Percentiles rank a stretch among this genome's conserved stretches.
Conservation (phyloP, 2,113 vertebrate genomes). For the Mobula hypostoma region DNA sequence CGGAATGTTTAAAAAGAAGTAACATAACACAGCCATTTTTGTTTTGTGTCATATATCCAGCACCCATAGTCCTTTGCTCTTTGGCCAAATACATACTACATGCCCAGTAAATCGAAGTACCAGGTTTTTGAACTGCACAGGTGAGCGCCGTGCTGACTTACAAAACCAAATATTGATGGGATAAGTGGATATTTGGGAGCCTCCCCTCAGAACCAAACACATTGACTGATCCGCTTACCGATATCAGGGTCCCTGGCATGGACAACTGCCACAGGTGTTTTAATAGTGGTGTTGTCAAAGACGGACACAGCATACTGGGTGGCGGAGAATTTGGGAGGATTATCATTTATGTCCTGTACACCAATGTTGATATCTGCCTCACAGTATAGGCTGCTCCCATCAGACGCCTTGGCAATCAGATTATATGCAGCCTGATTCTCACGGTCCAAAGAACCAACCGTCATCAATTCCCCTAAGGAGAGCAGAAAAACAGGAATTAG, state of each 20-base stretch:
- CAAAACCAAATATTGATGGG: neutral
- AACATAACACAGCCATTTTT: too few species aligned
- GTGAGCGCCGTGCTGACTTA: neutral
- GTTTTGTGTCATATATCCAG: neutral
- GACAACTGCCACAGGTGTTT: slow-evolving; percentile 80
- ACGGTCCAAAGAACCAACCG: slow-evolving; percentile 68
- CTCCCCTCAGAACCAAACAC: neutral
- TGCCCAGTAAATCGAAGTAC: neutral
- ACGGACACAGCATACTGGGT: slow-evolving; percentile 77
- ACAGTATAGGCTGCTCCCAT: slow-evolving; percentile 84
- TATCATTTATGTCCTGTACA: slow-evolving; percentile 85
- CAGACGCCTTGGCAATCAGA: slow-evolving; percentile 78
- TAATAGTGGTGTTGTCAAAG: slow-evolving; percentile 87
- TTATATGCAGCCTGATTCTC: slow-evolving; percentile 66
- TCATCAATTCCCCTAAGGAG: slow-evolving; percentile 76
- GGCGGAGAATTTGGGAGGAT: slow-evolving; percentile 75
- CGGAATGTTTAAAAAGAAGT: too few species aligned
- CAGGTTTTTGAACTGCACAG: neutral
- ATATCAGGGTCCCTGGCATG: slow-evolving; percentile 85
- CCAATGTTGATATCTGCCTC: slow-evolving; percentile 72
- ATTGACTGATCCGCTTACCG: slow-evolving; percentile 54
- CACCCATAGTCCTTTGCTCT: neutral
- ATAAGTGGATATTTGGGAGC: neutral
- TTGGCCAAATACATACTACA: neutral
- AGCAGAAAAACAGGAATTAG: slow-evolving; percentile 40